Evolutionary conservation across 2,113 vertebrate species (phyloP).

Genomic region (Callospermophilus lateralis): DNA sequence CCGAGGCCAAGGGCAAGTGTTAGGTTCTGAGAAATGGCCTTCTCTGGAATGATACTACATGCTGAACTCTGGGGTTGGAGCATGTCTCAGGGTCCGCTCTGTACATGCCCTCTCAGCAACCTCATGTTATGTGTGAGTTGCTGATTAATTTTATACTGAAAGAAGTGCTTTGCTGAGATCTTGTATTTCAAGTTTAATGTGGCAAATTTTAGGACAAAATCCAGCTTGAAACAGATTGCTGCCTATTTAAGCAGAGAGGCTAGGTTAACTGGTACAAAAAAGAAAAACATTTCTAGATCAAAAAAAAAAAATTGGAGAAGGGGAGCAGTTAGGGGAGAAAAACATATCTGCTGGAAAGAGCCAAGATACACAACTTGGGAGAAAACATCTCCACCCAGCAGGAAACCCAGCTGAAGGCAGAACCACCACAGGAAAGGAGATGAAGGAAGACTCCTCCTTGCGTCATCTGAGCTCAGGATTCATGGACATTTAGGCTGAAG

Average conservation of each 20-base stretch:
- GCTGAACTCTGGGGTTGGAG: not conserved
- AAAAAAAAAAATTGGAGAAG: conserved; percentile 53
- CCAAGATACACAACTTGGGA: conserved; percentile 59
- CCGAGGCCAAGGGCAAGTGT: not conserved
- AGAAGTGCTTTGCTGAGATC: conserved; percentile 53
- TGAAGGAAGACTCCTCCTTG: not conserved
- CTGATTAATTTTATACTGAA: conserved; percentile 68
- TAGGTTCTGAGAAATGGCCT: not conserved
- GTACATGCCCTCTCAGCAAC: not conserved
- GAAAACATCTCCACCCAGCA: conserved; percentile 67
- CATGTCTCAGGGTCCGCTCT: not conserved
- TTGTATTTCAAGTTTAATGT: conserved; percentile 62
- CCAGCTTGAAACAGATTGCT: conserved; percentile 76
- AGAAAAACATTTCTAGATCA: conserved; percentile 67
- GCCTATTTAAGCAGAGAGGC: conserved; percentile 63
- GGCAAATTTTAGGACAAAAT: conserved; percentile 71
- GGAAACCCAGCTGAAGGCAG: not conserved
- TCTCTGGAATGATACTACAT: not conserved
- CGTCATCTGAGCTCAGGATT: not conserved
- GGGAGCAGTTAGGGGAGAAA: conserved; percentile 59
- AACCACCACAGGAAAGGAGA: not conserved
- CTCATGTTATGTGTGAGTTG: not conserved
- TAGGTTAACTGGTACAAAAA: conserved; percentile 65
- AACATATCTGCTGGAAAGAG: conserved; percentile 61
- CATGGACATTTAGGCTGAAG: not conserved